phyloP scores from a whole-genome alignment of 1,140 invertebrate species.

The Scaptomyza pallida region DNA sequence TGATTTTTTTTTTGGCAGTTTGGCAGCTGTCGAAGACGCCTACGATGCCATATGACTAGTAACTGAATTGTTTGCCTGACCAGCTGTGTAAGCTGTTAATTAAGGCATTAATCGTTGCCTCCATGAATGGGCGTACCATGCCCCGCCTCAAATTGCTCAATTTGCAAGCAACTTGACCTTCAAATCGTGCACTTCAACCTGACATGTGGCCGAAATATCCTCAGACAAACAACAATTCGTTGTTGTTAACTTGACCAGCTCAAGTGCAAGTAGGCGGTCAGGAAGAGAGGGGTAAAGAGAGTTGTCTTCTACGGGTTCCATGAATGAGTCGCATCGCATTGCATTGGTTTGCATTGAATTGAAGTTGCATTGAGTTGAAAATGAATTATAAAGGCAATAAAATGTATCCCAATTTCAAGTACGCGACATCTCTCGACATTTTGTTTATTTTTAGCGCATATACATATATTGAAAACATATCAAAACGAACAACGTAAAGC shows the following conservation, averaged over 20 bases:
- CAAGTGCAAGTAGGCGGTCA: conserved; percentile 16
- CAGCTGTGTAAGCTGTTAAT: conserved; percentile 65
- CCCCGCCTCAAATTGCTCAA: conserved; percentile 76
- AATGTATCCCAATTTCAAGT: conserved; percentile 80
- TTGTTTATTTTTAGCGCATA: conserved; percentile 75
- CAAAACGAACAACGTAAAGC: conserved; percentile 25
- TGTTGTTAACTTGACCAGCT: conserved; percentile 34
- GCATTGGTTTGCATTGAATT: conserved; percentile 40
- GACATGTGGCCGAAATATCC: conserved; percentile 62
- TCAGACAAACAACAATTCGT: conserved; percentile 43
- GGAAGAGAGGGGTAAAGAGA: neutral
- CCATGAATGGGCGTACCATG: conserved; percentile 51
- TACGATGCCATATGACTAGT: conserved; percentile 32
- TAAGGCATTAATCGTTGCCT: conserved; percentile 69
- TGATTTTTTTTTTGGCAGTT: conserved; percentile 58
- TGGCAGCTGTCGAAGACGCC: conserved; percentile 42
- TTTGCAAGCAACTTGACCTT: conserved; percentile 56
- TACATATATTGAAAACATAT: conserved; percentile 69
- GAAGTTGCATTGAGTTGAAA: conserved; percentile 45
- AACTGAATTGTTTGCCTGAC: conserved; percentile 15
- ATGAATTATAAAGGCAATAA: conserved; percentile 61
- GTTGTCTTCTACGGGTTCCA: conserved; percentile 31
- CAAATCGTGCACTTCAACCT: conserved; percentile 65
- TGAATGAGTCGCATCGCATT: conserved; percentile 47
- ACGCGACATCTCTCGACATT: conserved; percentile 60